phyloP scores from a whole-genome alignment of 1,140 invertebrate species.

The Palaemon carinicauda region DNA sequence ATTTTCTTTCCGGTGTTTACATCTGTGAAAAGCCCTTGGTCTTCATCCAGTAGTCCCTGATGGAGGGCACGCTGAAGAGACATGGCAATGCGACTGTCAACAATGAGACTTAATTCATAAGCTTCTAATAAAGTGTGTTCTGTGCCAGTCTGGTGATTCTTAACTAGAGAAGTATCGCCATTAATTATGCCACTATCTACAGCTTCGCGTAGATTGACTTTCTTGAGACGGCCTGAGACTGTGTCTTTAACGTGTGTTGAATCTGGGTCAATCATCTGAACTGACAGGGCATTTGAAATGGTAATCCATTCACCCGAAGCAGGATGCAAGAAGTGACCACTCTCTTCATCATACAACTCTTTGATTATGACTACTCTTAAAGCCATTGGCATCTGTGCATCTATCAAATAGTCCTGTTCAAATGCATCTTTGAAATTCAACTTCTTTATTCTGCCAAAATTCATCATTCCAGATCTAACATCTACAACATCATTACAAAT shows the following conservation, averaged over 20 bases:
- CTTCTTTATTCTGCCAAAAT: conserved; percentile 60
- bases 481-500: conserved; percentile 82
- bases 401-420: conserved; percentile 66
- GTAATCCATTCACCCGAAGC: conserved; percentile 78
- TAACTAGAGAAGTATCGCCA: conserved; percentile 76
- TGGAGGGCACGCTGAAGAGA: conserved; percentile 86
- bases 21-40: conserved; percentile 82
- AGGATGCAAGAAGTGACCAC: conserved; percentile 82
- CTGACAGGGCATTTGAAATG: conserved; percentile 76
- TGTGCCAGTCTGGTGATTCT: conserved; percentile 73
- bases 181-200: conserved; percentile 79
- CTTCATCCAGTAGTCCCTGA: conserved; percentile 84
- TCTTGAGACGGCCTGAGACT: conserved; percentile 76
- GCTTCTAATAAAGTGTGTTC: conserved; percentile 81
- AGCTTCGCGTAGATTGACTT: conserved; percentile 78
- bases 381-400: conserved; percentile 72
- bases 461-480: conserved; percentile 73
- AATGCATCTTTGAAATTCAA: conserved; percentile 86
- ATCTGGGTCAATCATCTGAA: conserved; percentile 80
- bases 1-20: conserved; percentile 78
- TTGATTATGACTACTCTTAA: conserved; percentile 85
- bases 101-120: conserved; percentile 79
- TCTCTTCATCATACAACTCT: conserved; percentile 79
- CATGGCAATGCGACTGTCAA: conserved; percentile 82
- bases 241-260: conserved; percentile 86